phyloP scores from a whole-genome alignment of 2,113 vertebrate genomes.

The Varanus salvator region DNA sequence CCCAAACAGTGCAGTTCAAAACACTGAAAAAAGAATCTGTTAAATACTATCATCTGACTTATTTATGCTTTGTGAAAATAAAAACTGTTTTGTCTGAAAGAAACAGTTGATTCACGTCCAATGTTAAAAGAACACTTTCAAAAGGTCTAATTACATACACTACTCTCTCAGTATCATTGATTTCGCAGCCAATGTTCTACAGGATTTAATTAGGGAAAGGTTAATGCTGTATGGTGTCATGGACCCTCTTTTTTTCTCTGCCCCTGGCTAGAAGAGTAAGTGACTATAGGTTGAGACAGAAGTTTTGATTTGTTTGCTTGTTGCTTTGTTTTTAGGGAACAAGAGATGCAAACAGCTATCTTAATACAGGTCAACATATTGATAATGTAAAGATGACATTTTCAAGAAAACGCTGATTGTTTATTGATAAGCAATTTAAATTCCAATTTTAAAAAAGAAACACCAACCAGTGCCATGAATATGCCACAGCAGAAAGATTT shows the following conservation, averaged over 20 bases:
- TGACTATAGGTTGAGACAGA: background rate
- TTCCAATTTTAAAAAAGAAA: background rate
- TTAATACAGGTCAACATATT: background rate
- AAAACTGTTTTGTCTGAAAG: constrained; percentile 12
- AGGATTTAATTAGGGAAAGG: constrained; percentile 68
- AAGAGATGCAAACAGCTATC: background rate
- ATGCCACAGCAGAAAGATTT: background rate
- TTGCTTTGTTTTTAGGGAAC: too few species aligned
- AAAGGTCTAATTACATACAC: constrained; percentile 45
- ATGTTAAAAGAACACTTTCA: constrained; percentile 47
- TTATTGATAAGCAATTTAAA: background rate
- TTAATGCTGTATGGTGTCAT: constrained; percentile 38
- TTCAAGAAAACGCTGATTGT: background rate
- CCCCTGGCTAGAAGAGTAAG: background rate
- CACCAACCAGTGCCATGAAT: background rate
- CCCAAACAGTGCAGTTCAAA: background rate
- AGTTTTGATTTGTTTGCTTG: background rate
- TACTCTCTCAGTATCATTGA: constrained; percentile 61
- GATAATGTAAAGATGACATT: background rate
- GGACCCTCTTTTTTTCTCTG: background rate
- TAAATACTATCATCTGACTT: background rate
- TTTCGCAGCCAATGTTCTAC: constrained; percentile 44
- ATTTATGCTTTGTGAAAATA: background rate
- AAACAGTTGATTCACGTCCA: constrained; percentile 33
- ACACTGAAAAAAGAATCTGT: background rate